Percentiles rank a stretch among this genome's conserved stretches.
Conservation (phyloP, 2,113 vertebrate species). For the Chloebia gouldiae region DNA sequence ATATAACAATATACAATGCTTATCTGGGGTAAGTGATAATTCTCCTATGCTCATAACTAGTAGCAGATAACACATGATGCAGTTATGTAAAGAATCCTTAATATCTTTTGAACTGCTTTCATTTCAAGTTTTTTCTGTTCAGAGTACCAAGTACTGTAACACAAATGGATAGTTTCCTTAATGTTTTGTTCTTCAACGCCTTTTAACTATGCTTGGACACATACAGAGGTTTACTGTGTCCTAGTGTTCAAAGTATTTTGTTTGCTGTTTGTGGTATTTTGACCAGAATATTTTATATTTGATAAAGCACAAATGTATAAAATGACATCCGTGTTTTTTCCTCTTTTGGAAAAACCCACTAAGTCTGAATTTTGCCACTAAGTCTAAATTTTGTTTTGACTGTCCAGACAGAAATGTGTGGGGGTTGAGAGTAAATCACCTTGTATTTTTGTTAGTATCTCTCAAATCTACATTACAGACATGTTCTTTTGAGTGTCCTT, state of each 20-base stretch:
- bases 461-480: not conserved
- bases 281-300: not conserved
- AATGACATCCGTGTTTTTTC: not conserved
- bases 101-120: not conserved
- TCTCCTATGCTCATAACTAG: not conserved
- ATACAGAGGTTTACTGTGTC: not conserved
- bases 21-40: constrained; percentile 83
- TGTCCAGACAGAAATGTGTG: not conserved
- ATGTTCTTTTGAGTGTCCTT: not conserved
- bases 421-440: not conserved
- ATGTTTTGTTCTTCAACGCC: not conserved
- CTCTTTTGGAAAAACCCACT: not conserved
- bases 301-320: not conserved
- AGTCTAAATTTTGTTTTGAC: not conserved
- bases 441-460: not conserved
- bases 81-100: not conserved
- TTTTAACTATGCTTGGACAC: not conserved
- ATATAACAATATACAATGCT: constrained; percentile 92
- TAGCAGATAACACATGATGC: not conserved
- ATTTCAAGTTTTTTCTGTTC: not conserved
- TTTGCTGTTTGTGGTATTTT: not conserved
- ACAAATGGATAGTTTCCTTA: not conserved
- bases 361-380: not conserved
- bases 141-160: not conserved
- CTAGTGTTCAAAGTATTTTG: not conserved